Evolutionary conservation across 1,140 invertebrate genomes (phyloP).

Genomic region (Orchestia grillus): DNA sequence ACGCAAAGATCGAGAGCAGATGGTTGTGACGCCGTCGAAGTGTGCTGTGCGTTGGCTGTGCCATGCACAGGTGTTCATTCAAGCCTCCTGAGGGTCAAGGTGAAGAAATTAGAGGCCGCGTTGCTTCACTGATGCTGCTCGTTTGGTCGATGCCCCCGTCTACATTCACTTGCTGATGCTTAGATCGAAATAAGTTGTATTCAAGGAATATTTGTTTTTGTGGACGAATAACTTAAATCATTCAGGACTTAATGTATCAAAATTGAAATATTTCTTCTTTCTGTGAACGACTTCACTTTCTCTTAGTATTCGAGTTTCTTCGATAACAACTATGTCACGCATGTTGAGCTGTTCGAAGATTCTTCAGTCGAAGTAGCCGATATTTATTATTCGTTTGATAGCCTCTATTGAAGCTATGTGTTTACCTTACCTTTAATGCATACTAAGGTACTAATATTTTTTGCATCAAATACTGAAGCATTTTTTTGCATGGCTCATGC

Average conservation of each 20-base stretch:
- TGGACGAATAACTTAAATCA: neutral
- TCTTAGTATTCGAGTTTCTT: neutral
- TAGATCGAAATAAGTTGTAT: neutral
- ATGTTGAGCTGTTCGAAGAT: neutral
- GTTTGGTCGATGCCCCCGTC: neutral
- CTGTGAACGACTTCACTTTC: neutral
- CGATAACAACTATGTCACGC: neutral
- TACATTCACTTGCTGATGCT: neutral
- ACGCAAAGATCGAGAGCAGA: neutral
- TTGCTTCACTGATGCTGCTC: neutral
- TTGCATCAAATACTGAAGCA: too few species aligned
- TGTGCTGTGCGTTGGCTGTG: neutral
- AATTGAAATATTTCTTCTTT: neutral
- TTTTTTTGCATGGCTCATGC: too few species aligned
- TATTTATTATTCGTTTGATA: too few species aligned
- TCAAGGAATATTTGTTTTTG: neutral
- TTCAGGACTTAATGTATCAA: neutral
- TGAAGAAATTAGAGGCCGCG: constrained; percentile 14
- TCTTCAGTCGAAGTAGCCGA: too few species aligned
- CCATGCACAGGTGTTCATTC: constrained; percentile 21
- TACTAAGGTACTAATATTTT: too few species aligned
- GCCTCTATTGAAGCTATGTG: too few species aligned
- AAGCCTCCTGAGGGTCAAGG: constrained; percentile 3
- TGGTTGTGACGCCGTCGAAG: neutral
- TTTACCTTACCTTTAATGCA: too few species aligned